phyloP scores from a whole-genome alignment of 2,113 vertebrate species.

The Cyprinus carpio region DNA sequence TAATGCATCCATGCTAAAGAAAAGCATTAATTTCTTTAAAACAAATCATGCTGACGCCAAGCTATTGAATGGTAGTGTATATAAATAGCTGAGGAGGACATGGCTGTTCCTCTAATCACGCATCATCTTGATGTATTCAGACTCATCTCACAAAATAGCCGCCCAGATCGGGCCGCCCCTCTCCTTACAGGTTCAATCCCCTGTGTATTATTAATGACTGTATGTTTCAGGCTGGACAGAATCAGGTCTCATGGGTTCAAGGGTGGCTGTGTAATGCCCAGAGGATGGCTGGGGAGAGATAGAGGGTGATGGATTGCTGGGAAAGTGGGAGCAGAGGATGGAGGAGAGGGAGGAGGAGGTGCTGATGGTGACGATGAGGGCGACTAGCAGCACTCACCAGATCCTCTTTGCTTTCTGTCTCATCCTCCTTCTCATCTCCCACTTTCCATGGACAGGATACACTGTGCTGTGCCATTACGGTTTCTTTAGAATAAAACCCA shows the following conservation, averaged over 20 bases:
- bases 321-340: neutral
- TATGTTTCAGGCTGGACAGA: constrained; percentile 68
- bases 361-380: constrained; percentile 36
- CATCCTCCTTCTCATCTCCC: constrained; percentile 60
- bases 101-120: neutral
- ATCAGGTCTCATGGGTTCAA: constrained; percentile 69
- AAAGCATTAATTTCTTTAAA: neutral
- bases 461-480: neutral
- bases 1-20: neutral
- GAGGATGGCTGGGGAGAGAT: constrained; percentile 31
- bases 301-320: constrained; percentile 57
- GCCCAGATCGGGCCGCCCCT: constrained; percentile 39
- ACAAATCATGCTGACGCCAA: no score
- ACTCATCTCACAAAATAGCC: neutral
- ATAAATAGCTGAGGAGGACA: neutral
- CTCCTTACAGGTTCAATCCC: constrained; percentile 18
- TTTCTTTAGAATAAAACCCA: neutral
- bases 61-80: neutral
- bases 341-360: neutral
- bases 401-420: constrained; percentile 4
- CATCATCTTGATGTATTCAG: neutral
- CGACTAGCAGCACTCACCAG: neutral
- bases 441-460: neutral
- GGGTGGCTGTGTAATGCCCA: constrained; percentile 56
- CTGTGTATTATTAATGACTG: constrained; percentile 68